Conservation (phyloP, 1,140 invertebrate genomes). For the Drosophila varians region DNA sequence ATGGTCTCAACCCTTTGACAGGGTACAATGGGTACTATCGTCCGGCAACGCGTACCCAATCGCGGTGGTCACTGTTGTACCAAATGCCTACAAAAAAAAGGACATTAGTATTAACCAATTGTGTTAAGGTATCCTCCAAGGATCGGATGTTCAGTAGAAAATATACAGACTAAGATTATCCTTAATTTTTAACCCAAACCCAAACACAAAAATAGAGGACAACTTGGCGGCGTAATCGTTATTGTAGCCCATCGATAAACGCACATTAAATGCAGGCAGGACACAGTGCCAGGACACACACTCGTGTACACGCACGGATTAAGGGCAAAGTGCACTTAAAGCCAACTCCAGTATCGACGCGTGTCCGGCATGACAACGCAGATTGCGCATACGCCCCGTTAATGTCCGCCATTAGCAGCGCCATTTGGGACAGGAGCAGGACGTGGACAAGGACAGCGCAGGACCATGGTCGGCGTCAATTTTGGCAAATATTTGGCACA, state of each 20-base stretch:
- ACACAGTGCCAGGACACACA: conserved; percentile 5
- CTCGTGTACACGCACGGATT: conserved; percentile 39
- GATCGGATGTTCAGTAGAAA: too few species aligned
- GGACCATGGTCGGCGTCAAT: conserved; percentile 46
- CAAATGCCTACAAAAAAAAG: conserved; percentile 72
- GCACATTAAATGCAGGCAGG: conserved; percentile 57
- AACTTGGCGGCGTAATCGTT: conserved; percentile 33
- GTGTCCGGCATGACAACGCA: conserved; percentile 65
- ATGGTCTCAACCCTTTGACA: conserved; percentile 83
- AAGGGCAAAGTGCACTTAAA: conserved; percentile 75
- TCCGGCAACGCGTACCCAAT: conserved; percentile 83
- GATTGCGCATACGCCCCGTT: conserved; percentile 73
- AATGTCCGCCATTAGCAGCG: conserved; percentile 70
- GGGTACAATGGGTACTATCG: conserved; percentile 84
- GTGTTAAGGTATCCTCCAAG: too few species aligned
- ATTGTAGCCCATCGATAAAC: conserved; percentile 62
- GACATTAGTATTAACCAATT: background rate
- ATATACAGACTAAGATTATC: too few species aligned
- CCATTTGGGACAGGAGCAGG: conserved; percentile 65
- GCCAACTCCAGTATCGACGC: conserved; percentile 39
- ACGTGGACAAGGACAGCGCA: too few species aligned
- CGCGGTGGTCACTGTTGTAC: conserved; percentile 83
- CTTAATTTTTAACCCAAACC: too few species aligned
- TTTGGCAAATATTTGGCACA: conserved; percentile 80
- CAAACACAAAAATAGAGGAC: conserved; percentile 9